These are phyloP conservation scores for Aleiodes testaceus DNA, from an alignment of 2,888 invertebrate species.

Conservation along the genomic window DNA sequence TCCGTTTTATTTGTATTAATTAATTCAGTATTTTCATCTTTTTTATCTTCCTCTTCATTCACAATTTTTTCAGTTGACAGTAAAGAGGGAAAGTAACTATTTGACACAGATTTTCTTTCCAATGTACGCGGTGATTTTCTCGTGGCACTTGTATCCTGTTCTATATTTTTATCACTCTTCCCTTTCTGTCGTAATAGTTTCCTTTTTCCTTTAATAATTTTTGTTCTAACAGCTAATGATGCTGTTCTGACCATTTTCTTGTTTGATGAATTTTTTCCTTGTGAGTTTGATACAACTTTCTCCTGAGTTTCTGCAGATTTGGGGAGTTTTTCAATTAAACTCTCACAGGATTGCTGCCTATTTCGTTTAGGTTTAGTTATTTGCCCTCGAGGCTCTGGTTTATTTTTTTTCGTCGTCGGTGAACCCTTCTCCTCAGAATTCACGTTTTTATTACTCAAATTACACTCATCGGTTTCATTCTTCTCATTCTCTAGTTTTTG, in stretches of 20 bases:
- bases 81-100: background rate
- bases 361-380: background rate
- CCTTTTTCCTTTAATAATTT: background rate
- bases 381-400: background rate
- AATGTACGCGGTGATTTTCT: slow-evolving; percentile 61
- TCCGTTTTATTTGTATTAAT: background rate
- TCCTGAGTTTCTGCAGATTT: background rate
- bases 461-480: background rate
- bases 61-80: slow-evolving; percentile 6
- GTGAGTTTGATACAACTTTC: background rate
- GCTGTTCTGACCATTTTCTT: background rate
- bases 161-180: background rate
- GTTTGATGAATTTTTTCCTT: background rate
- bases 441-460: background rate
- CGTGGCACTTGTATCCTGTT: slow-evolving; percentile 41
- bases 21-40: background rate
- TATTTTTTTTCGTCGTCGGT: background rate
- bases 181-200: background rate
- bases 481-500: slow-evolving; percentile 1
- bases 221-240: background rate
- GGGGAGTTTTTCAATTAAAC: background rate
- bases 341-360: background rate
- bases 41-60: slow-evolving; percentile 29
- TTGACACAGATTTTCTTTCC: slow-evolving; percentile 51
- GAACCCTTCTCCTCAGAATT: background rate